These are phyloP conservation scores for Amorpha juglandis DNA, from an alignment of 2,888 invertebrate species.

Conservation along the genomic window DNA sequence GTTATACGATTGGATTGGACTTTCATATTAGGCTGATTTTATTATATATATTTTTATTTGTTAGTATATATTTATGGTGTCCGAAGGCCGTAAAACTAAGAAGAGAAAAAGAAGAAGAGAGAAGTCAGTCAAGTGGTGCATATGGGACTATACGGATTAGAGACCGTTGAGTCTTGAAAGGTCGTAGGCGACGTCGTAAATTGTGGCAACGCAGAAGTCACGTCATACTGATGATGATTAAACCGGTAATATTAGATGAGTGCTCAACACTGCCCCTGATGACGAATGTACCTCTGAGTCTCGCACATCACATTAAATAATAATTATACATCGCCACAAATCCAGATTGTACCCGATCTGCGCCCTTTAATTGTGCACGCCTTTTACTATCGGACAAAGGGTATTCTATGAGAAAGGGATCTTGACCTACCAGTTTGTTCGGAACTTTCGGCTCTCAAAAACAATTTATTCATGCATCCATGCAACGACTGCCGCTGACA, in stretches of 20 bases:
- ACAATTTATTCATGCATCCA: constrained; percentile 83
- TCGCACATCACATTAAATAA: constrained; percentile 57
- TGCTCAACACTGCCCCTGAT: not conserved
- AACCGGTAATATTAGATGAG: not conserved
- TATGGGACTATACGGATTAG: no score
- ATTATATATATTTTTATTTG: no score
- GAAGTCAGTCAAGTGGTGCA: no score
- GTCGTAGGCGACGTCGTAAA: constrained; percentile 37
- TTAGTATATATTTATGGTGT: no score
- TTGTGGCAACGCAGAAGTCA: constrained; percentile 28
- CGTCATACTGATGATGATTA: constrained; percentile 9
- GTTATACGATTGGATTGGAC: no score
- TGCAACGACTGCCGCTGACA: constrained; percentile 74
- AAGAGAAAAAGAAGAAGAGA: no score
- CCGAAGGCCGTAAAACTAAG: no score
- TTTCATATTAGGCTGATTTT: no score
- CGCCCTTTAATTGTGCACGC: constrained; percentile 79
- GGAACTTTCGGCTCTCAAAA: constrained; percentile 75
- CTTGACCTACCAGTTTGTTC: constrained; percentile 83
- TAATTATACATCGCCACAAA: constrained; percentile 53
- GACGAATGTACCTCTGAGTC: constrained; percentile 14
- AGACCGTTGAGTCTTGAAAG: no score
- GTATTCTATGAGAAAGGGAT: constrained; percentile 83
- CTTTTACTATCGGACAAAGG: constrained; percentile 79
- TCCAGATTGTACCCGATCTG: constrained; percentile 67